Evolutionary conservation across 2,113 vertebrate species (phyloP).

Genomic region (Microcebus ravelobensis): DNA sequence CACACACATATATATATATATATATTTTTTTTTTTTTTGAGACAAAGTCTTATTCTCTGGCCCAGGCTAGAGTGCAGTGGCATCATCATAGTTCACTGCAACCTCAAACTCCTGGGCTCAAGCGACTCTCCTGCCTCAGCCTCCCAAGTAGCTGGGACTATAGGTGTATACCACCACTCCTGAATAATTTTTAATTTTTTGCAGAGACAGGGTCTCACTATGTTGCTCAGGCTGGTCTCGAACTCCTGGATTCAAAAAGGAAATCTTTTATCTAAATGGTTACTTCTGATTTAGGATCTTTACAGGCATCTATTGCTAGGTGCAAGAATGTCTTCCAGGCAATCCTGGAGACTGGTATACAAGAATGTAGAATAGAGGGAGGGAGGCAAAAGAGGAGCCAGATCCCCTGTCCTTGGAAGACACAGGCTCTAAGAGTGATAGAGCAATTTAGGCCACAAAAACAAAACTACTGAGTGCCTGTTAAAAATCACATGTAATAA

Average conservation of each 20-base stretch:
- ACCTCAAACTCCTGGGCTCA: too few relatives aligned
- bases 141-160: too few relatives aligned
- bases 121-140: too few relatives aligned
- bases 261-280: constrained; percentile 67
- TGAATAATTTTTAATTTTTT: too few relatives aligned
- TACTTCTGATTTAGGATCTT: constrained; percentile 64
- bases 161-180: too few relatives aligned
- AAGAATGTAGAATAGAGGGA: not conserved
- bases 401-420: not conserved
- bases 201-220: too few relatives aligned
- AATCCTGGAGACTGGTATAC: not conserved
- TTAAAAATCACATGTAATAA: not conserved
- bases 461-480: not conserved
- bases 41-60: too few relatives aligned
- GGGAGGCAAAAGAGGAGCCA: not conserved
- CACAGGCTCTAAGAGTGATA: not conserved
- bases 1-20: too few relatives aligned
- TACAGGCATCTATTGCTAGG: constrained; percentile 27
- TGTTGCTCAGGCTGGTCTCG: too few relatives aligned
- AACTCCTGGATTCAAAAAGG: not conserved
- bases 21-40: too few relatives aligned
- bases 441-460: not conserved
- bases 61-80: too few relatives aligned
- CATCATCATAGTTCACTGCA: too few relatives aligned
- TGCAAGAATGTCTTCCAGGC: constrained; percentile 35